Conservation (phyloP, 2,113 vertebrate species). For the Ptychochromis oligacanthus region DNA sequence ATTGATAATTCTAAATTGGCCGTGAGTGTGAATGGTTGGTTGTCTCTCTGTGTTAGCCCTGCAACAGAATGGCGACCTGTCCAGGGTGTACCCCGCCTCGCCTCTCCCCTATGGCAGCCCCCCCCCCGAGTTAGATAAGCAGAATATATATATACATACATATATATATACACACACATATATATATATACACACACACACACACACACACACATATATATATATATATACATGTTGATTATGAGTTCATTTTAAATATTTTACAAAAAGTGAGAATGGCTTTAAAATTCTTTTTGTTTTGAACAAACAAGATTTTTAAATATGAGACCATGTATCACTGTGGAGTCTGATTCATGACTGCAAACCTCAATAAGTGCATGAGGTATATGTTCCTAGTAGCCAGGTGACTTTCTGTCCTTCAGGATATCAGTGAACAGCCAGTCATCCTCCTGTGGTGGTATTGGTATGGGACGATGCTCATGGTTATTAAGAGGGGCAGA, state of each 20-base stretch:
- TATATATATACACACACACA: too few species aligned
- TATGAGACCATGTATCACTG: background rate
- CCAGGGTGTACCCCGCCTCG: too few species aligned
- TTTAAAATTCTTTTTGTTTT: background rate
- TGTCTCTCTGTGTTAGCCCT: too few species aligned
- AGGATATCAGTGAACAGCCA: constrained; percentile 82
- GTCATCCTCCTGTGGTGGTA: constrained; percentile 74
- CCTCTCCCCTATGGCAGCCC: too few species aligned
- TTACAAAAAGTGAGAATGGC: background rate
- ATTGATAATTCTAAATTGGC: too few species aligned
- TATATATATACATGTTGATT: background rate
- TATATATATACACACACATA: too few species aligned
- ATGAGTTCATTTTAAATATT: background rate
- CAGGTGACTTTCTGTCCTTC: constrained; percentile 35
- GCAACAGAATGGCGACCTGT: too few species aligned
- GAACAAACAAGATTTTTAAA: background rate
- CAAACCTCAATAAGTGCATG: background rate
- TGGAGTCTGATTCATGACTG: background rate
- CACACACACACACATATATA: too few species aligned
- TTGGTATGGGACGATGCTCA: constrained; percentile 51
- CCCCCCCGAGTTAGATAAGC: too few species aligned
- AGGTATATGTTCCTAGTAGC: background rate
- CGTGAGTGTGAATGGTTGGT: too few species aligned
- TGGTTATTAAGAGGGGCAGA: constrained; percentile 45
- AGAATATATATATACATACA: too few species aligned